Evolutionary conservation across 1,140 invertebrate genomes (phyloP).

Genomic region (Pseudobourletiella spinata): DNA sequence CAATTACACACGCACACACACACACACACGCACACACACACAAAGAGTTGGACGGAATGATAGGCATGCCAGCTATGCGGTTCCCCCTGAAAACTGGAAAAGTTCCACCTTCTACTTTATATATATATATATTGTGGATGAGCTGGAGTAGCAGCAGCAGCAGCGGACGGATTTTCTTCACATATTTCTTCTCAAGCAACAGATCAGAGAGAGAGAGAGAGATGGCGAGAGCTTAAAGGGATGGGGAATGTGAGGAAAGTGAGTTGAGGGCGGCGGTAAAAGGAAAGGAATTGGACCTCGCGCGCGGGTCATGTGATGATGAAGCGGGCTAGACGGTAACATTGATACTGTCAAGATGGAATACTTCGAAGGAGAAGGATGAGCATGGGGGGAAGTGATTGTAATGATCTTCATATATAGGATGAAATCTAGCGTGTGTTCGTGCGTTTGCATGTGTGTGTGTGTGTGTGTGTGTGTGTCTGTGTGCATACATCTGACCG

Average conservation of each 20-base stretch:
- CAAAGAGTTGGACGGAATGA: background rate
- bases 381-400: background rate
- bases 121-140: background rate
- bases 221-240: too few species aligned
- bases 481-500: background rate
- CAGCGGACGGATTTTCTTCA: background rate
- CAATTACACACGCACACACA: background rate
- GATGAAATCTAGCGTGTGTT: background rate
- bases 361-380: background rate
- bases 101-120: background rate
- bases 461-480: too few species aligned
- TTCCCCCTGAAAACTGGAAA: background rate
- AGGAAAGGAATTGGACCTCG: background rate
- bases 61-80: conserved; percentile 2
- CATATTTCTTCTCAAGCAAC: too few species aligned
- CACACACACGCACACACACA: too few species aligned
- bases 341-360: background rate
- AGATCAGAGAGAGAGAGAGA: too few species aligned
- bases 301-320: too few species aligned
- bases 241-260: too few species aligned
- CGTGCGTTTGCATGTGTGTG: background rate
- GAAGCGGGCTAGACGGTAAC: too few species aligned
- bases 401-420: background rate
- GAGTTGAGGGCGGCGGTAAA: too few species aligned
- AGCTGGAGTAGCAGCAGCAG: background rate